Conservation (phyloP, 2,113 vertebrate species). For the Thamnophis sirtalis region DNA sequence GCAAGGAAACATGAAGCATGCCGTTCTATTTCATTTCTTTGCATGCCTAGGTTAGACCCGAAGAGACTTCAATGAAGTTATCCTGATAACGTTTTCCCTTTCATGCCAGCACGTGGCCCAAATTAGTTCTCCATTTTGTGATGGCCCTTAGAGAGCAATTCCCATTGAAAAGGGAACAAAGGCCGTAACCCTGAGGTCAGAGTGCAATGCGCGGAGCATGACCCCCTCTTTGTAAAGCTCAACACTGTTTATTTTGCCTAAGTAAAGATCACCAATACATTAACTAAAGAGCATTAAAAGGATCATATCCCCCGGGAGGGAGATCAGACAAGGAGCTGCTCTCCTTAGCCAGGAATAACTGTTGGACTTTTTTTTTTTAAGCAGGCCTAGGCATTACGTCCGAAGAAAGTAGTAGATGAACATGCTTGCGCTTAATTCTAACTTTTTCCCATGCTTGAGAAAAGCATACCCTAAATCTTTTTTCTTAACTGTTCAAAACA, state of each 20-base stretch:
- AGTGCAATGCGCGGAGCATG: constrained; percentile 81
- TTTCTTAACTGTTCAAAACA: not conserved
- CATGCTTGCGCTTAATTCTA: not conserved
- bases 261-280: constrained; percentile 91
- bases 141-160: constrained; percentile 81
- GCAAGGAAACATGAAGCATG: not conserved
- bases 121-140: constrained; percentile 86
- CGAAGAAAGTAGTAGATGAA: not conserved
- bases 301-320: constrained; percentile 73
- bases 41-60: not conserved
- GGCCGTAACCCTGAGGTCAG: constrained; percentile 84
- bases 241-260: constrained; percentile 89
- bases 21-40: constrained; percentile 7
- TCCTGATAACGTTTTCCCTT: constrained; percentile 57
- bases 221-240: constrained; percentile 76
- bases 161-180: constrained; percentile 82
- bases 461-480: not conserved
- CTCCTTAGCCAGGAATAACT: constrained; percentile 61
- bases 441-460: not conserved
- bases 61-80: constrained; percentile 34
- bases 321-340: constrained; percentile 70
- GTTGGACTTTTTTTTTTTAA: constrained; percentile 6
- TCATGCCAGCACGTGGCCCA: constrained; percentile 78
- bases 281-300: constrained; percentile 88
- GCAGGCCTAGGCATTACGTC: not conserved